Evolutionary conservation across 2,113 vertebrate genomes (phyloP).

Genomic region (Aldabrachelys gigantea): DNA sequence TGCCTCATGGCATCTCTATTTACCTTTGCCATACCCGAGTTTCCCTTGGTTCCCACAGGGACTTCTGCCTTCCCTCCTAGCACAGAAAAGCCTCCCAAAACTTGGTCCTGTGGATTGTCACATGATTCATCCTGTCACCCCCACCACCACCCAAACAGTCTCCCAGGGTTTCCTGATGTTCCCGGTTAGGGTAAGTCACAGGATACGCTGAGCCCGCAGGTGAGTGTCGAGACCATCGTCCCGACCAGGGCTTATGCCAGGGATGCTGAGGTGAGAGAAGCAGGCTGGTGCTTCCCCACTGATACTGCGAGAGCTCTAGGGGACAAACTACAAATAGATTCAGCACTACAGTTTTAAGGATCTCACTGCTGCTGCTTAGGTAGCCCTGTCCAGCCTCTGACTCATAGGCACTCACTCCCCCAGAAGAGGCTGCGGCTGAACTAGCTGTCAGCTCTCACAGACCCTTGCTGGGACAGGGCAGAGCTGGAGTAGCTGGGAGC

Average conservation of each 20-base stretch:
- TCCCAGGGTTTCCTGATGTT: background rate
- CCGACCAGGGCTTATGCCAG: fast-evolving
- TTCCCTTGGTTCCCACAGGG: background rate
- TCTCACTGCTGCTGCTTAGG: background rate
- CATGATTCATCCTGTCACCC: background rate
- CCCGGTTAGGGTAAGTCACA: background rate
- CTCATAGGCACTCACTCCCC: background rate
- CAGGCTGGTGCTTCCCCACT: background rate
- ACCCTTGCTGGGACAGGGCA: background rate
- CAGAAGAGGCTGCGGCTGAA: background rate
- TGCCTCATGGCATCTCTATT: background rate
- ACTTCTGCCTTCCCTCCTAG: background rate
- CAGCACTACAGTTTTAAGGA: background rate
- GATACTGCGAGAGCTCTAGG: background rate
- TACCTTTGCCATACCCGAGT: background rate
- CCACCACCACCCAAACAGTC: background rate
- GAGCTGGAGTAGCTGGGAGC: background rate
- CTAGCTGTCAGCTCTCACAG: background rate
- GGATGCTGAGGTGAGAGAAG: background rate
- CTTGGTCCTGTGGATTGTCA: background rate
- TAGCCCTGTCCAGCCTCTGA: background rate
- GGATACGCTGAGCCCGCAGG: background rate
- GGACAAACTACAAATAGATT: background rate
- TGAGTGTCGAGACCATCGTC: background rate
- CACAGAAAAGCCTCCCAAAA: background rate